Evolutionary conservation across 2,797 vertebrate species (phyloP).

Genomic region (Psittacula echo): DNA sequence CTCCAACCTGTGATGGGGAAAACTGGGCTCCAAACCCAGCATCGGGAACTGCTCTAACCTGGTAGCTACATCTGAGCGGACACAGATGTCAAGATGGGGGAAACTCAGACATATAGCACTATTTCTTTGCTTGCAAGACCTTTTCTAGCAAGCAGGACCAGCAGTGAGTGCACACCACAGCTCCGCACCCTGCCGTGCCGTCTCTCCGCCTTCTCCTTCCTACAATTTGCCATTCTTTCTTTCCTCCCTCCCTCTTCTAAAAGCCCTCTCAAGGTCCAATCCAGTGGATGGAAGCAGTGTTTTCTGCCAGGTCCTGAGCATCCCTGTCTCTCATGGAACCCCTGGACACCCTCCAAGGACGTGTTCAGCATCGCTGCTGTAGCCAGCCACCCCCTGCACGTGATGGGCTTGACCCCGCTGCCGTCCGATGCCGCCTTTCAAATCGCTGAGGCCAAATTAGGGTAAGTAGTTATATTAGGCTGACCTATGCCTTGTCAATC

Average conservation of each 20-base stretch:
- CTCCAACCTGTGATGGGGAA: not conserved
- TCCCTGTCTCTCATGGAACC: rapidly evolving
- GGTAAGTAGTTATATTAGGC: constrained; percentile 23
- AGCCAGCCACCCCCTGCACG: rapidly evolving
- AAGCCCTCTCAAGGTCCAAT: not conserved
- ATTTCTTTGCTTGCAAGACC: not conserved
- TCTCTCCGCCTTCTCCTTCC: not conserved
- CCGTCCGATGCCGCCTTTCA: not conserved
- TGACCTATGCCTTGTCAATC: constrained; percentile 40
- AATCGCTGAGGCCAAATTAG: constrained; percentile 11
- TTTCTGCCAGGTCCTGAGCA: not conserved
- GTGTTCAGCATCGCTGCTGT: rapidly evolving
- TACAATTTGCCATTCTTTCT: not conserved
- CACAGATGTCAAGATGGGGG: not conserved
- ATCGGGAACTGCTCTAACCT: not conserved
- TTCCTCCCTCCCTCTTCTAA: not conserved
- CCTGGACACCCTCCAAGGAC: rapidly evolving
- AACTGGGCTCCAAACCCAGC: not conserved
- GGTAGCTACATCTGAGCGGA: not conserved
- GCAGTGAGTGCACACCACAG: not conserved
- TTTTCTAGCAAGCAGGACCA: rapidly evolving
- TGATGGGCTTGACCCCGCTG: not conserved
- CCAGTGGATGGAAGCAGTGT: rapidly evolving
- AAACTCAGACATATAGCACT: not conserved
- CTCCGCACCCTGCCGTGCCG: rapidly evolving